Percentiles rank a stretch among this genome's conserved stretches.
These are phyloP conservation scores for Temnothorax curvispinosus DNA, from an alignment of 1,140 invertebrate species.

Conservation along the genomic window DNA sequence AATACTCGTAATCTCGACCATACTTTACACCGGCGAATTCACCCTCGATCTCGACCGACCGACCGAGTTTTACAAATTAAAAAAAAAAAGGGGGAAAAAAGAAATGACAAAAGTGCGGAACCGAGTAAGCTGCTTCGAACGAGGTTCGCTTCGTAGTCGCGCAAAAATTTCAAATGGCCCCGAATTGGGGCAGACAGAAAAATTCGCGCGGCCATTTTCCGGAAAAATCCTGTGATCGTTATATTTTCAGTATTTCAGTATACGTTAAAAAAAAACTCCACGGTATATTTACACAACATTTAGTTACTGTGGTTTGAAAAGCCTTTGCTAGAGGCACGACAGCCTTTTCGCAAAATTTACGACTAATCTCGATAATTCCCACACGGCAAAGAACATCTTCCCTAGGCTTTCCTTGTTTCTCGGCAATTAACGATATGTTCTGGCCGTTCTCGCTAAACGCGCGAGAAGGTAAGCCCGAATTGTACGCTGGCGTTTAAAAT, in stretches of 20 bases:
- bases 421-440: constrained; percentile 12
- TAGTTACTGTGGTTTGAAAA: neutral
- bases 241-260: neutral
- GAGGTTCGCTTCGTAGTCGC: neutral
- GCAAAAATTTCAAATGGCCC: constrained; percentile 15
- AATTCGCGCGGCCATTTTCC: constrained; percentile 9
- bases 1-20: constrained; percentile 51
- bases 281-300: neutral
- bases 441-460: neutral
- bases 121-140: constrained; percentile 12
- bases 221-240: neutral
- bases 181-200: neutral
- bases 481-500: constrained; percentile 35
- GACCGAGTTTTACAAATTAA: constrained; percentile 57
- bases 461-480: constrained; percentile 23
- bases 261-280: neutral
- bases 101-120: constrained; percentile 21
- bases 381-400: neutral
- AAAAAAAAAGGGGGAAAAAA: neutral
- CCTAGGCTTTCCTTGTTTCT: neutral
- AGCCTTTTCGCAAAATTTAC: neutral
- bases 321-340: too few species aligned
- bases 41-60: constrained; percentile 33
- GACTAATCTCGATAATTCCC: constrained; percentile 15
- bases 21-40: constrained; percentile 41